Evolutionary conservation across 1,140 invertebrate genomes (phyloP), one percentile per base, ranked within the genome.

Genomic region (Zelostemma sp.): DNA sequence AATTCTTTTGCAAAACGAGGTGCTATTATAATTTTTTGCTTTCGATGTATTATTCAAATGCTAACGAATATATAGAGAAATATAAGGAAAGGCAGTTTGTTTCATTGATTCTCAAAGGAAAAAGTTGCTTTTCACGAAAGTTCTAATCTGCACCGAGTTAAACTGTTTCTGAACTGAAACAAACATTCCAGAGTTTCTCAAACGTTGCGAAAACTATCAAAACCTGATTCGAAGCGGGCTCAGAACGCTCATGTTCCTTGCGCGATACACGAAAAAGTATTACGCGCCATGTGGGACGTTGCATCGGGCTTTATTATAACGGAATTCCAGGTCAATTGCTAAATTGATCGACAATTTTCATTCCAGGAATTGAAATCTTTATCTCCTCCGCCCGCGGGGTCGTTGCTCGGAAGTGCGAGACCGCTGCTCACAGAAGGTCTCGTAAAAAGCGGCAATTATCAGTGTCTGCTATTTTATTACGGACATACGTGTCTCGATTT

Each of bases 331-430:
- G 80, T 79, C 80, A 83, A 83, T 82, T 83, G 78, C 55, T 81
- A 82, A 82, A 81, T 80, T 80, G 80, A 83, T 81, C 79, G 74
- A 60, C 78, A 81, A 83, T 83, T 83, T 78, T 80, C 78, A 80
- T 82, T 83, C 79, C 78, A 68, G 59, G 79, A 81, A 82, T 80
- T 81, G 78, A 82, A 83, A 80, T 79, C 75, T 78, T 78, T 73
- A 77, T 83, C 78, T 73, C 58, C 55, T 69, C 66, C 64, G 72
- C 67, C 56, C 45, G 49, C 60, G 64, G 63, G 67, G 64, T 76
- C 67, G 66, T 74, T 73, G 72, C 68, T 62, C 68, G 67, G 64
- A 72, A 70, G 74, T 72, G 63, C 64, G 62, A 66, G 54, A 49
- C 41, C 58, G 66, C 68, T 70, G 57, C 67, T 59, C 54, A 35